These are phyloP conservation scores for Drosophila phalerata DNA, from an alignment of 2,888 invertebrate genomes.

Conservation along the genomic window DNA sequence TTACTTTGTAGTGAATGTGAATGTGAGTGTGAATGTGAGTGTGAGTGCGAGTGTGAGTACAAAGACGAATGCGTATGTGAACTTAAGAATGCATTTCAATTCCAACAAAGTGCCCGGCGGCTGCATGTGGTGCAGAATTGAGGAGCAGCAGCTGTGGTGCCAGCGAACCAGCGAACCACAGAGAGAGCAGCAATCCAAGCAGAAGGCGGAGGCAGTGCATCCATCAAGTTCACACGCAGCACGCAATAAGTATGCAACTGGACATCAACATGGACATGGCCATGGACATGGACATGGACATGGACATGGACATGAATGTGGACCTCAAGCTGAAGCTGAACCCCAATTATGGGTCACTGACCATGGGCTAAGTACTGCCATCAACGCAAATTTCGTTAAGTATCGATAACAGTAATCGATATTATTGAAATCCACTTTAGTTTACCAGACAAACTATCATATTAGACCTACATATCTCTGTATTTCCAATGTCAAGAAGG, in stretches of 20 bases:
- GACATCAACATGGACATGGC: too few relatives aligned
- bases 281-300: slow-evolving; percentile 11
- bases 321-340: not conserved
- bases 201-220: slow-evolving; percentile 71
- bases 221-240: slow-evolving; percentile 79
- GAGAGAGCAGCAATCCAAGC: slow-evolving; percentile 16
- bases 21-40: too few relatives aligned
- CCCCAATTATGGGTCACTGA: slow-evolving; percentile 13
- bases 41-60: too few relatives aligned
- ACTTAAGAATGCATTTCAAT: slow-evolving; percentile 55
- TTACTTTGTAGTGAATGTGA: too few relatives aligned
- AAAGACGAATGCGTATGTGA: slow-evolving; percentile 8
- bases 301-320: not conserved
- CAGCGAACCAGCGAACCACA: too few relatives aligned
- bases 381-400: not conserved
- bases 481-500: not conserved
- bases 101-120: slow-evolving; percentile 65
- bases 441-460: too few relatives aligned
- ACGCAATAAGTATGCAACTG: slow-evolving; percentile 40
- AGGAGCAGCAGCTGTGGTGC: not conserved
- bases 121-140: slow-evolving; percentile 33
- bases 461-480: too few relatives aligned
- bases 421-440: not conserved
- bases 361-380: slow-evolving; percentile 26
- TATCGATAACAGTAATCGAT: slow-evolving; percentile 6